Evolutionary conservation across 1,140 invertebrate species (phyloP).

Genomic region (Ridgeia piscesae): DNA sequence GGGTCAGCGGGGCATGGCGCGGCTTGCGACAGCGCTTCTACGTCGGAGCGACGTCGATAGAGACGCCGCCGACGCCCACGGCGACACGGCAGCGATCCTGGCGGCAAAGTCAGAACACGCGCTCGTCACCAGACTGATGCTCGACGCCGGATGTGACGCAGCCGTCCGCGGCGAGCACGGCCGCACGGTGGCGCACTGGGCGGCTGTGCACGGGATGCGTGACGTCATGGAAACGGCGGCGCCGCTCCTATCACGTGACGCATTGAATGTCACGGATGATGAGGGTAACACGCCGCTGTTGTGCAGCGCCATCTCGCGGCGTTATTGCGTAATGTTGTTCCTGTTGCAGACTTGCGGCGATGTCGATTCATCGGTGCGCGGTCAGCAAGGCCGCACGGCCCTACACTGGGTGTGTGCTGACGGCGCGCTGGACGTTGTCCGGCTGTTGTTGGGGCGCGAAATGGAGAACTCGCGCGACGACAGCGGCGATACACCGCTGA

Average conservation of each 20-base stretch:
- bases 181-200: background rate
- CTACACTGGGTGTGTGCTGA: background rate
- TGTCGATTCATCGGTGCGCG: background rate
- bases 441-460: background rate
- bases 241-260: background rate
- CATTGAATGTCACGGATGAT: background rate
- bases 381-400: background rate
- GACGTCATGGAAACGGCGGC: background rate
- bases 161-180: no score
- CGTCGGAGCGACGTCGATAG: background rate
- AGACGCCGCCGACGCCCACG: background rate
- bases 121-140: background rate
- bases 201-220: background rate
- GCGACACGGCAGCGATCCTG: slow-evolving; percentile 8
- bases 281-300: slow-evolving; percentile 1
- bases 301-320: background rate
- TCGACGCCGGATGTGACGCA: background rate
- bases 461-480: background rate
- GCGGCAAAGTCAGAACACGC: background rate
- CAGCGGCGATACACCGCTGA: slow-evolving; percentile 16
- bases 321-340: background rate
- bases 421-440: background rate
- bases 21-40: background rate
- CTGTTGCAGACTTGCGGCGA: background rate
- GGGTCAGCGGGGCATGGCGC: background rate